Conservation (phyloP, 2,888 invertebrate genomes). For the Scrobipalpa atriplicella region DNA sequence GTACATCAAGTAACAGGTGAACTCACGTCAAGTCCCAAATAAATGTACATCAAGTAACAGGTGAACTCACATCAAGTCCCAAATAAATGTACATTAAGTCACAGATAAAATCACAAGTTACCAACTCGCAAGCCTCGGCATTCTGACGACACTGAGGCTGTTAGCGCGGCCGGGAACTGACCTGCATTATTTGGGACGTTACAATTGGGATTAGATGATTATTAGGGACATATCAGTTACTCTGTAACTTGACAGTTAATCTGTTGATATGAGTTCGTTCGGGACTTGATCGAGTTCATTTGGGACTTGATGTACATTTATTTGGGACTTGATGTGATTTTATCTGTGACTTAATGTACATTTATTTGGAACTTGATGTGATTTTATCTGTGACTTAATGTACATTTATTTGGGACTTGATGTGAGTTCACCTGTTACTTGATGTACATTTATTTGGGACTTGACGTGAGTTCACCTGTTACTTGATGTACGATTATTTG, state of each 20-base stretch:
- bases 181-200: slow-evolving; percentile 96
- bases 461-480: not conserved
- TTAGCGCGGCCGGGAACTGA: slow-evolving; percentile 92
- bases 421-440: no score
- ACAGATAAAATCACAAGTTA: not conserved
- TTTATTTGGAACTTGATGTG: no score
- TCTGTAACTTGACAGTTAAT: no score
- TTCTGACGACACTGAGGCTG: slow-evolving; percentile 89
- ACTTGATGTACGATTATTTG: not conserved
- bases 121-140: slow-evolving; percentile 62
- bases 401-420: not conserved
- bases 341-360: no score
- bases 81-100: not conserved
- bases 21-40: not conserved
- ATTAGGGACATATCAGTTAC: no score
- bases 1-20: not conserved
- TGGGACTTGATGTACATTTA: no score
- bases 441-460: not conserved
- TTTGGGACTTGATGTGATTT: no score
- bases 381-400: not conserved
- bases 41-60: no score
- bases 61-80: not conserved
- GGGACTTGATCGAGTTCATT: no score
- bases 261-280: no score
- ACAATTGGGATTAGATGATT: slow-evolving; percentile 31